A percentile compares a stretch with the other conserved stretches of the same genome.
Evolutionary conservation across 2,797 vertebrate genomes (phyloP).

Genomic region (Euphonia xanthogaster): DNA sequence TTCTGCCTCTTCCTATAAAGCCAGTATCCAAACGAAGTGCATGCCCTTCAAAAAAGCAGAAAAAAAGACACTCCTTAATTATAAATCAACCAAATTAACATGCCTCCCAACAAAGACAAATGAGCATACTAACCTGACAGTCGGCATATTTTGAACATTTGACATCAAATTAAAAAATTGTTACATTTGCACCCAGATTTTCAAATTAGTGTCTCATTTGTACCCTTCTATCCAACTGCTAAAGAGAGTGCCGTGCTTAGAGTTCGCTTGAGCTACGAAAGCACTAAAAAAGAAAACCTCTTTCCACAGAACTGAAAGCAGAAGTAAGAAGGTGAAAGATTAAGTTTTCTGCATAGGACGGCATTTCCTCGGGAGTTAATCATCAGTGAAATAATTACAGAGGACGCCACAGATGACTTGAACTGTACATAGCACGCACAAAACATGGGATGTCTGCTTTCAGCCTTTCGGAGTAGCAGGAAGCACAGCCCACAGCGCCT

Average conservation of each 20-base stretch:
- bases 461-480: accelerated
- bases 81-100: neutral
- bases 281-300: neutral
- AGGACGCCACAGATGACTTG: neutral
- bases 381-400: neutral
- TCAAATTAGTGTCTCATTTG: neutral
- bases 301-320: neutral
- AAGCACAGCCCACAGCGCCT: accelerated
- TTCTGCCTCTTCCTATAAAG: constrained; percentile 25
- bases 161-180: neutral
- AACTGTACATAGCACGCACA: neutral
- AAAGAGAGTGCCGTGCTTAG: neutral
- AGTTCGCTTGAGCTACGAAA: neutral
- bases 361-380: neutral
- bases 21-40: neutral
- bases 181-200: neutral
- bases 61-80: neutral
- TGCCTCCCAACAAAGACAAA: neutral
- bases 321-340: neutral
- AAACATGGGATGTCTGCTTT: neutral
- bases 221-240: neutral
- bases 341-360: neutral
- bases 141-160: neutral
- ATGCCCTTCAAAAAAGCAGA: neutral
- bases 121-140: neutral